These are phyloP conservation scores for Heptascelio sp. DNA, from an alignment of 2,888 invertebrate genomes.

Conservation along the genomic window DNA sequence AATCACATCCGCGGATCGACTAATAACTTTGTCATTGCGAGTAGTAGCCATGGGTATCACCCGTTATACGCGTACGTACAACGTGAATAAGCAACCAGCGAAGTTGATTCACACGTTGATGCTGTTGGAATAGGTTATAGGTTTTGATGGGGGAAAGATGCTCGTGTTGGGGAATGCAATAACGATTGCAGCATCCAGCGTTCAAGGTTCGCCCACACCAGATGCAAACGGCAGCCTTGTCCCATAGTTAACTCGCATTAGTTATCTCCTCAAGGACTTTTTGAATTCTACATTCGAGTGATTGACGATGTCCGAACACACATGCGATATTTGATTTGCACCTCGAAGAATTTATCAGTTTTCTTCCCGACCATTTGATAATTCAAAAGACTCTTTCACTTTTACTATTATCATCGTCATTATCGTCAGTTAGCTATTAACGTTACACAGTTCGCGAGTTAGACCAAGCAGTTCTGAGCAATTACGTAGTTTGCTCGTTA, in stretches of 20 bases:
- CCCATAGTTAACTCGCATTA: slow-evolving; percentile 81
- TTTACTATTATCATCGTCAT: too few species aligned
- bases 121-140: slow-evolving; percentile 83
- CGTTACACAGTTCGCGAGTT: too few species aligned
- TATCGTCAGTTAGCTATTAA: too few species aligned
- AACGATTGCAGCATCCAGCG: slow-evolving; percentile 75
- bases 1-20: slow-evolving; percentile 66
- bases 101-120: slow-evolving; percentile 83
- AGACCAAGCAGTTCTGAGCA: too few species aligned
- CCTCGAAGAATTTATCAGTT: too few species aligned
- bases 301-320: slow-evolving; percentile 11
- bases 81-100: slow-evolving; percentile 83
- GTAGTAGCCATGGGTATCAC: slow-evolving; percentile 74
- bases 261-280: slow-evolving; percentile 81
- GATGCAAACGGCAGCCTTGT: slow-evolving; percentile 5
- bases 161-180: slow-evolving; percentile 79
- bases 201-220: neutral
- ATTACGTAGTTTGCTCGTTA: too few species aligned
- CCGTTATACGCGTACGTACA: slow-evolving; percentile 82
- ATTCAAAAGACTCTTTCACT: too few species aligned
- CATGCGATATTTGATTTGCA: neutral
- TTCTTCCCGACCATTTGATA: too few species aligned
- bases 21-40: slow-evolving; percentile 62
- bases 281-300: slow-evolving; percentile 72
- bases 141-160: slow-evolving; percentile 36